A percentile compares a stretch with the other conserved stretches of the same genome.
Conservation (phyloP, 1,140 invertebrate species). For the Temnothorax longispinosus region DNA sequence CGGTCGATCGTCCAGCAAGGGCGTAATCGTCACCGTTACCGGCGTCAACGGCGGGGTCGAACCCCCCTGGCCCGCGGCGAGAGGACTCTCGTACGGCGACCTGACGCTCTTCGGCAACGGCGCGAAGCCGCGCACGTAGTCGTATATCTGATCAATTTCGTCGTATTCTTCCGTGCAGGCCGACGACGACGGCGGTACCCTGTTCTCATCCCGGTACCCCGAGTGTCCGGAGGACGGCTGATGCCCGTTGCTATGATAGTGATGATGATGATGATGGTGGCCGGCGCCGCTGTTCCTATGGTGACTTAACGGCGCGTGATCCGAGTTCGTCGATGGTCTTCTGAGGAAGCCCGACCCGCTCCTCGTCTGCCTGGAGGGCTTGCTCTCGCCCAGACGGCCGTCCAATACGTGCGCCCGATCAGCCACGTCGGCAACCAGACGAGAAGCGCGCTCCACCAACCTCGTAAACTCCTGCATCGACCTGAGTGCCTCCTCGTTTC, state of each 20-base stretch:
- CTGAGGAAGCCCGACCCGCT: conserved; percentile 84
- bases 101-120: conserved; percentile 94
- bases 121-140: conserved; percentile 96
- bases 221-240: conserved; percentile 72
- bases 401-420: conserved; percentile 92
- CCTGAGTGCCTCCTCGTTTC: conserved; percentile 93
- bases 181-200: conserved; percentile 82
- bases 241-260: conserved; percentile 75
- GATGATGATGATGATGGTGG: conserved; percentile 77
- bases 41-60: conserved; percentile 79
- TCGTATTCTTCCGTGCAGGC: conserved; percentile 93
- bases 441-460: conserved; percentile 92
- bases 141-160: conserved; percentile 98
- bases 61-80: conserved; percentile 31
- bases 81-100: conserved; percentile 87
- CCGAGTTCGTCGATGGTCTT: conserved; percentile 90
- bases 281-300: conserved; percentile 80
- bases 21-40: conserved; percentile 81
- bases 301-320: conserved; percentile 86
- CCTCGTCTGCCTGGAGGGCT: conserved; percentile 83
- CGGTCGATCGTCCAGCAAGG: conserved; percentile 89
- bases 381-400: conserved; percentile 90
- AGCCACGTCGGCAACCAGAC: conserved; percentile 92
- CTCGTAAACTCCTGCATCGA: conserved; percentile 92
- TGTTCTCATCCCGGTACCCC: conserved; percentile 84